Evolutionary conservation across 1,140 invertebrate species (phyloP).

Genomic region (Drosophila ogumai): DNA sequence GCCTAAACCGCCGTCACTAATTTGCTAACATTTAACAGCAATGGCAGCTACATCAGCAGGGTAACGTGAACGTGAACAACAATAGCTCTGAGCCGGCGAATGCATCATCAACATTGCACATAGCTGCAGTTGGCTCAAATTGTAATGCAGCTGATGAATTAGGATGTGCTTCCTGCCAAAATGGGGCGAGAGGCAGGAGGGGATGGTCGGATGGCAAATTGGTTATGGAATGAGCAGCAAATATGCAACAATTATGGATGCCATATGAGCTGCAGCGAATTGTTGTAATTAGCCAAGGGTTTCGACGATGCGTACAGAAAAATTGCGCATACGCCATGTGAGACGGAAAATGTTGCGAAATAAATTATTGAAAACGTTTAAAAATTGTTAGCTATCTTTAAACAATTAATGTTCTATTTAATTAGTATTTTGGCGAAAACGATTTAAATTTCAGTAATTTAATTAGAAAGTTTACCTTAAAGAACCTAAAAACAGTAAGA

Average conservation of each 20-base stretch:
- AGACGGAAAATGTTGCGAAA: background rate
- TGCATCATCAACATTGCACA: slow-evolving; percentile 50
- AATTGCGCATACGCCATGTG: slow-evolving; percentile 10
- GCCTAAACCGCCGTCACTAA: slow-evolving; percentile 69
- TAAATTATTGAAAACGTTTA: background rate
- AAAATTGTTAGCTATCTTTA: too few species aligned
- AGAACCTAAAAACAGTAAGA: too few species aligned
- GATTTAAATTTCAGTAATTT: background rate
- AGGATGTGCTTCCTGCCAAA: slow-evolving; percentile 30
- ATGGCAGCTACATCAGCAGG: slow-evolving; percentile 40
- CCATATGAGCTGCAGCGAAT: slow-evolving; percentile 40
- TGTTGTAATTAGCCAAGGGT: slow-evolving; percentile 50
- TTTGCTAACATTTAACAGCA: slow-evolving; percentile 74
- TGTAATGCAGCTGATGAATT: slow-evolving; percentile 62
- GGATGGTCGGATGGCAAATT: background rate
- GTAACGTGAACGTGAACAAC: slow-evolving; percentile 19
- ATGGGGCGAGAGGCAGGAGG: too few species aligned
- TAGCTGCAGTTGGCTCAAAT: slow-evolving; percentile 51
- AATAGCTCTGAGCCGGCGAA: slow-evolving; percentile 28
- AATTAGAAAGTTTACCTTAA: too few species aligned
- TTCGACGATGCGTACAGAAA: slow-evolving; percentile 1
- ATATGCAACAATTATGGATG: slow-evolving; percentile 62
- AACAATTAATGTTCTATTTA: too few species aligned
- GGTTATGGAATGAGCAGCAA: slow-evolving; percentile 50
- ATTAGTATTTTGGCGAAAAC: too few species aligned